Evolutionary conservation across 2,797 vertebrate genomes (phyloP).

Genomic region (Bradypus variegatus): DNA sequence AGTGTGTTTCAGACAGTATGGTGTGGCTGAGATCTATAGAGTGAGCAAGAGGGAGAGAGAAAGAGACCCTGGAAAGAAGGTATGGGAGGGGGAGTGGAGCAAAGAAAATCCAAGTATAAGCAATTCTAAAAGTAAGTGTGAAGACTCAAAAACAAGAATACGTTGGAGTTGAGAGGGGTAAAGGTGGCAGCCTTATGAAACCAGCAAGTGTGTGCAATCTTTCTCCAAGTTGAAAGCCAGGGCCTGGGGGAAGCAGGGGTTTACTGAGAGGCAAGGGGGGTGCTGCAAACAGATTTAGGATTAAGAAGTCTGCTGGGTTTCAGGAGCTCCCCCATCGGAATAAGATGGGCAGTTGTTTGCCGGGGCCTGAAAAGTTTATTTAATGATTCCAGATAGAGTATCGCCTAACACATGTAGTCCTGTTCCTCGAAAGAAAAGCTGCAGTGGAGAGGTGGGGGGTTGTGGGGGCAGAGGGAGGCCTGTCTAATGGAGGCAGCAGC

Average conservation of each 20-base stretch:
- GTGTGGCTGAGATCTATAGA: conserved; percentile 32
- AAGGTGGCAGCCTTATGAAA: neutral
- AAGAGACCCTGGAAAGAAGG: neutral
- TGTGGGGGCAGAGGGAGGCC: neutral
- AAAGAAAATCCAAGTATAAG: neutral
- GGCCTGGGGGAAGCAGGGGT: neutral
- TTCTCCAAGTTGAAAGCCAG: neutral
- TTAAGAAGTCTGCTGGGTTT: conserved; percentile 70
- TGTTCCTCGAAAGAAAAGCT: conserved; percentile 74
- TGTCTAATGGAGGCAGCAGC: conserved; percentile 63
- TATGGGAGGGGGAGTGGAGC: neutral
- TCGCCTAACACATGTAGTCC: conserved; percentile 73
- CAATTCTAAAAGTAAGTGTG: neutral
- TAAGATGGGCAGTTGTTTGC: conserved; percentile 68
- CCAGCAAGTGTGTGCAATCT: neutral
- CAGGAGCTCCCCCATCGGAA: conserved; percentile 63
- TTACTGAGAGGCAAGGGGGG: neutral
- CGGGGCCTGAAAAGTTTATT: conserved; percentile 73
- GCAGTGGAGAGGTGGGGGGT: conserved; percentile 39
- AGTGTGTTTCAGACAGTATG: conserved; percentile 50
- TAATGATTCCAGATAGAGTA: conserved; percentile 72
- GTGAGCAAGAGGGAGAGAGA: neutral
- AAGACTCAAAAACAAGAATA: neutral
- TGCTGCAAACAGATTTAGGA: conserved; percentile 59
- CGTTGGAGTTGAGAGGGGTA: neutral